Conservation (phyloP, 2,113 vertebrate species). For the Epinephelus lanceolatus region DNA sequence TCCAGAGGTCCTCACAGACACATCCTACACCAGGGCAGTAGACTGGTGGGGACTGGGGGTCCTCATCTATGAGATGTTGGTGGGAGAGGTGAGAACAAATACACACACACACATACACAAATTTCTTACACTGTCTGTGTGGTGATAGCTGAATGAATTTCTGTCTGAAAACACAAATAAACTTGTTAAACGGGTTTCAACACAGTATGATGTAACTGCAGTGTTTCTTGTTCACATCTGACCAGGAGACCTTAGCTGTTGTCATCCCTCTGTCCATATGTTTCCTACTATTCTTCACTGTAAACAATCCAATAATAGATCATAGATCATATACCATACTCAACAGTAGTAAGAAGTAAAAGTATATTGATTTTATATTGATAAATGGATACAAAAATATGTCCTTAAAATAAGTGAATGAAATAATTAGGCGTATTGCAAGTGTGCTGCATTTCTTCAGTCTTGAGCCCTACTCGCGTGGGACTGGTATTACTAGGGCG, state of each 20-base stretch:
- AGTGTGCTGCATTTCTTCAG: background rate
- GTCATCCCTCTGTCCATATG: background rate
- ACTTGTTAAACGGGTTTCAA: background rate
- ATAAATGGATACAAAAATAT: background rate
- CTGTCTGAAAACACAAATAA: background rate
- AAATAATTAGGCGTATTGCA: too few relatives aligned
- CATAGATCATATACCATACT: background rate
- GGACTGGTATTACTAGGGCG: too few relatives aligned
- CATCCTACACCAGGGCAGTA: constrained; percentile 95
- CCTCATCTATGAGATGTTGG: constrained; percentile 98
- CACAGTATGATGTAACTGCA: background rate
- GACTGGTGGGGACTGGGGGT: constrained; percentile 99
- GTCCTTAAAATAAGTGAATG: background rate
- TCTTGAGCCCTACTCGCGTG: too few relatives aligned
- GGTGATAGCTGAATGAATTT: background rate
- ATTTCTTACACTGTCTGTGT: background rate
- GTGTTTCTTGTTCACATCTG: background rate
- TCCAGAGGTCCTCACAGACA: constrained; percentile 97
- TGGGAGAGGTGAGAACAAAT: constrained; percentile 92
- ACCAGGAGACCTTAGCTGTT: background rate
- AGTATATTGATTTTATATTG: background rate
- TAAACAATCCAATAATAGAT: background rate
- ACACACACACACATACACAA: background rate
- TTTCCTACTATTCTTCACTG: background rate
- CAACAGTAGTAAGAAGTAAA: background rate